Evolutionary conservation across 2,797 vertebrate species (phyloP).

Genomic region (Crenichthys baileyi): DNA sequence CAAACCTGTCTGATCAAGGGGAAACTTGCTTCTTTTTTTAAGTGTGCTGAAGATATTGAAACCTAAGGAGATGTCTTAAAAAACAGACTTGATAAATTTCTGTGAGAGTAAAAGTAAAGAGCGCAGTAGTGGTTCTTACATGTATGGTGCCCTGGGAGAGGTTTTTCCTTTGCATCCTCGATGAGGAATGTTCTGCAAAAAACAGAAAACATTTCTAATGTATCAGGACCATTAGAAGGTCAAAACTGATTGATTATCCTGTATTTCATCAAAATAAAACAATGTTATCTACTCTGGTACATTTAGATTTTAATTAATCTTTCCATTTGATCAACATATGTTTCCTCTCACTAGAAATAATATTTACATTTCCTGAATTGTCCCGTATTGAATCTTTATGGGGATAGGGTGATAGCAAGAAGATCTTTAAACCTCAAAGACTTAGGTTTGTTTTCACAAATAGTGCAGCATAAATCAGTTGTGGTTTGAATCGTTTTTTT

Average conservation of each 20-base stretch:
- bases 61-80: background rate
- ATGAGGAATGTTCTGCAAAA: background rate
- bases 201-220: background rate
- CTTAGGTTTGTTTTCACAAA: background rate
- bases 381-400: background rate
- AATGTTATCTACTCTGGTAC: background rate
- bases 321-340: background rate
- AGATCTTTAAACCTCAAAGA: background rate
- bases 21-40: background rate
- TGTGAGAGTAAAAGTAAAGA: background rate
- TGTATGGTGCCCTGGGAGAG: background rate
- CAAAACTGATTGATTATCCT: background rate
- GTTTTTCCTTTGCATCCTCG: background rate
- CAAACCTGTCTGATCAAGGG: background rate
- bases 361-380: background rate
- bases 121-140: background rate
- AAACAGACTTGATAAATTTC: background rate
- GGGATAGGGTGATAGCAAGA: background rate
- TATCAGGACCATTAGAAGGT: background rate
- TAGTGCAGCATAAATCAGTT: no score
- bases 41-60: background rate
- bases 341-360: background rate
- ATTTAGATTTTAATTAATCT: background rate
- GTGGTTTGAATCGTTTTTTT: no score
- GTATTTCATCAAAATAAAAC: background rate